Base-by-base conservation (phyloP, 2,797 vertebrate species). In the Pantherophis vulpinus region DNA sequence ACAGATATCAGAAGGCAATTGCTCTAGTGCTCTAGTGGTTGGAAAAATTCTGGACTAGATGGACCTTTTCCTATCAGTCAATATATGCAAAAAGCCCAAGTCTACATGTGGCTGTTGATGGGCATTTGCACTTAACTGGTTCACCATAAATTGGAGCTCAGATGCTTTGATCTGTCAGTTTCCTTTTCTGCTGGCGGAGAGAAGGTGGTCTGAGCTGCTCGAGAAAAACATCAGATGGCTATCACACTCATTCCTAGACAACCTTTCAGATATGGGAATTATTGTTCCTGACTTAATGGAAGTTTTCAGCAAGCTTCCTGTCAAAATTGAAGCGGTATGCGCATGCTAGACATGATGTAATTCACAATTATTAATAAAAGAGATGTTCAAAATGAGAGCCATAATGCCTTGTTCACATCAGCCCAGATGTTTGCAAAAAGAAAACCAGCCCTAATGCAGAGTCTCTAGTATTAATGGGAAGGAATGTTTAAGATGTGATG, bases 321-420 rank as follows among this genome's bases (percentile, higher is more conserved):
- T 90, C 95, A 97, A 96, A 95, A 96, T 96, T 51, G 96, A 97
- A 97, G 97, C 94, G 94, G 90, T 94, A 95, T 95, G 96, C 96
- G 96, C 95, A 94, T 97, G 92, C 96, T 96, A 96, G 97, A 96
- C 97, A 97, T 97, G 97, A 97, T 97, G 96, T 95, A 97, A 97
- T 98, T 97, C 97, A 96, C 96, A 97, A 97, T 96, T 97, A 98
- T 97, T 97, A 97, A 96, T 97, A 97, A 97, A 97, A 96, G 95
- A 97, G 96, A 97, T 37, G 9, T 32, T 95, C 95, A 96, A 97
- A 96, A 97, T 94, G 96, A 97, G 96, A 95, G 97, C 96, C 96
- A 94, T 86, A 92, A 95, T 94, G 92, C 93, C 96, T 95, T 97
- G 97, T 97, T 97, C 97, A 96, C 97, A 97, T 97, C 97, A 97